Evolutionary conservation across 2,888 invertebrate genomes (phyloP), one percentile per base, ranked within the genome.

Genomic region (Apotomis capreana): DNA sequence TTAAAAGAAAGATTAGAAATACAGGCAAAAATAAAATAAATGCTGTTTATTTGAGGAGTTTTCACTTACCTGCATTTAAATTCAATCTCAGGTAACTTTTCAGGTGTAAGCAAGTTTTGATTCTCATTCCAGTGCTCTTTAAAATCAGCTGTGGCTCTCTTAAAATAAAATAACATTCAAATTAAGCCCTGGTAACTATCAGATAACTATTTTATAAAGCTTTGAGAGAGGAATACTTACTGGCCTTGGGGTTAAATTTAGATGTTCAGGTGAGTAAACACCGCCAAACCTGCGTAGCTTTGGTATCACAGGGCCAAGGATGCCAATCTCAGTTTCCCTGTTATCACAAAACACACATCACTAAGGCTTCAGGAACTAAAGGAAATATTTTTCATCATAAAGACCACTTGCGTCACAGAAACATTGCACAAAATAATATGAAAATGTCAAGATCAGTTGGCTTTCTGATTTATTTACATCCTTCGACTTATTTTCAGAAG

Each of bases 381-480:
- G 15, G 12, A 52, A 13, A 62, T 51, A 52, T 68, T 59, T 55
- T 60, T 51, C 15, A 63, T 63, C 59, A 69, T 71, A 70, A 71
- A 76, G 63, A 59, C 70, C 70, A 54, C 36, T 68, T 73, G 68
- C 68, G 54, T 68, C 69, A 40, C 64, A 61, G 69, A 73, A 72
- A 74, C 71, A 74, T 61, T 73, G 70, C 70, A 58, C 67, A 60
- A 72, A 74, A 68, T 71, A 79, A 80, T 79, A 83, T 78, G 76
- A 79, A 85, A 84, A 84, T 79, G 81, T 78, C 84, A 84, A 84
- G 85, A 81, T 69, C 74, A 76, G 84, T 81, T 77, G 80, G 78
- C 84, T 85, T 87, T 84, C 88, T 90, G 89, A 91, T 93, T 93
- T 93, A 93, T 93, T 93, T 93, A 93, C 92, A 92, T 91, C 88